Evolutionary conservation across 2,888 invertebrate species (phyloP).

Genomic region (Meteorus colon): DNA sequence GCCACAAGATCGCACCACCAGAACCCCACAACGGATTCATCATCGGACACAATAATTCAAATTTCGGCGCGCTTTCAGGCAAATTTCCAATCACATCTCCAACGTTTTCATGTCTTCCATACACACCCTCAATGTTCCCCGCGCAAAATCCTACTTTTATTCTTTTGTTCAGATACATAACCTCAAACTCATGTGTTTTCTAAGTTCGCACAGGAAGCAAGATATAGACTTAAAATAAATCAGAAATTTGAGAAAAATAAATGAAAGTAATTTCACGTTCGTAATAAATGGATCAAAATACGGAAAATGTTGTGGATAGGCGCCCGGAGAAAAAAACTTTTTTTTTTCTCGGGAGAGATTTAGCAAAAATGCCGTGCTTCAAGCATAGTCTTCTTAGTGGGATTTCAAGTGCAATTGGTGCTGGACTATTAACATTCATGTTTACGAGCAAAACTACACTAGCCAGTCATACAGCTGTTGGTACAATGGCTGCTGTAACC

Average conservation of each 20-base stretch:
- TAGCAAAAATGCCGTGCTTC: constrained; percentile 87
- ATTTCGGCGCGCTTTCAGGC: background rate
- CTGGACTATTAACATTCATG: constrained; percentile 82
- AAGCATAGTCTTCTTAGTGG: constrained; percentile 85
- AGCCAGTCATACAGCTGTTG: constrained; percentile 41
- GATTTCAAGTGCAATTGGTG: constrained; percentile 80
- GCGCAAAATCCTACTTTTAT: too few species aligned
- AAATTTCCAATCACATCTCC: background rate
- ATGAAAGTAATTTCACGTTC: background rate
- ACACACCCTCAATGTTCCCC: too few species aligned
- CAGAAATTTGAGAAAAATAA: too few species aligned
- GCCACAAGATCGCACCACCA: too few species aligned
- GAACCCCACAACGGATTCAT: too few species aligned
- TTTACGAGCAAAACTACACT: constrained; percentile 81
- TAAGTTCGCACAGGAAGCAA: too few species aligned
- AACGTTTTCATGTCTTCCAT: too few species aligned
- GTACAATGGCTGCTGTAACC: constrained; percentile 39
- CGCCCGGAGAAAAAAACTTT: constrained; percentile 69
- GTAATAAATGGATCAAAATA: background rate
- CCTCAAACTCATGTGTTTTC: background rate
- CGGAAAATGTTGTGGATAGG: constrained; percentile 32
- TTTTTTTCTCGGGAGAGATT: constrained; percentile 81
- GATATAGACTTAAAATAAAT: too few species aligned
- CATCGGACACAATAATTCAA: too few species aligned
- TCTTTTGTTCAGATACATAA: background rate